Evolutionary conservation across 2,888 invertebrate genomes (phyloP), one percentile per base, ranked within the genome.

Genomic region (Leistus spinibarbis): DNA sequence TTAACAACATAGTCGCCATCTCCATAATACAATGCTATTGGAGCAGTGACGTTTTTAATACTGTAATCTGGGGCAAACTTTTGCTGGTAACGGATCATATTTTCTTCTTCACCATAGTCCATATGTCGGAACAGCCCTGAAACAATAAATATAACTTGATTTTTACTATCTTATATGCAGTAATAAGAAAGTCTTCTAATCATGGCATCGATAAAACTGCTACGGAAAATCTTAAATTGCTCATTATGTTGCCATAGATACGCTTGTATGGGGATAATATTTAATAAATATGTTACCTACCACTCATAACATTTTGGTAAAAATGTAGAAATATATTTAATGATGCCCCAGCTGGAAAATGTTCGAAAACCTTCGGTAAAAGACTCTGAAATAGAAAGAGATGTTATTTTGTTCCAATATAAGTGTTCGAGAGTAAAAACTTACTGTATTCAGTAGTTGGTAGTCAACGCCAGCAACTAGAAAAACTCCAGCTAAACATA

Each of bases 401-500:
- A 19, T 63, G 4, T 64, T 64, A 24, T 2, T 3, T 62, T 4
- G 10, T 17, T 9, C 13, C 62, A 7, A 62, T 20, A 62, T 4
- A 7, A 9, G 17, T 20, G 5, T 20, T 62, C 3, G 3, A 24
- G 7, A 24, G 7, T 24, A 4, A 24, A 40, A 40, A 40, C 82
- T 81, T 79, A 90, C 90, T 77, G 85, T 84, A 81, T 92, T 91
- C 20, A 91, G 82, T 80, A 91, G 89, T 2, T 84, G 83, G 7
- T 85, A 84, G 82, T 89, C 89, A 64, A 87, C 87, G 2, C 93
- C 93, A 19, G 87, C 86, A 0, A 90, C 81, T 27, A 91, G 79
- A 80, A 92, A 91, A 60, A 92, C 80, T 1, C 89, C 77, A 77
- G 90, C 88, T 75, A 88, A 86, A 82, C 93, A 93, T 0, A 92